Evolutionary conservation across 1,140 invertebrate species (phyloP), one percentile per base, ranked within the genome.

Genomic region (Ladona fulva): DNA sequence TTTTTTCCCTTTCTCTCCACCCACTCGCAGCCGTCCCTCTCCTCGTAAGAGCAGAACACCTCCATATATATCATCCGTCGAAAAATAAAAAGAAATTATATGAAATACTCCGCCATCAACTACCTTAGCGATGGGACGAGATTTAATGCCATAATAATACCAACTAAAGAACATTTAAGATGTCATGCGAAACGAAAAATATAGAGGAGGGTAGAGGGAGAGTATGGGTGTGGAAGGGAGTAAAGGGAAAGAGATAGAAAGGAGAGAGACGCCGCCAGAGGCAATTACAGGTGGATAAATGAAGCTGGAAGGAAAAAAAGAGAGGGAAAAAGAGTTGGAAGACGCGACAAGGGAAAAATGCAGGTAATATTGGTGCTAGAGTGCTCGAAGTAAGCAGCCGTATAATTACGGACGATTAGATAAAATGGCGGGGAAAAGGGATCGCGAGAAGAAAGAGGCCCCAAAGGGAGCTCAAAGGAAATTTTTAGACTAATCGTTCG

Each of bases 141-240:
- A 66, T 66, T 66, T 66, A 66, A 66, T 66, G 52, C 52, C 52
- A 66, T 66, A 66, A 66, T 66, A 66, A 66, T 66, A 66, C 52
- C 52, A 66, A 66, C 52, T 66, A 66, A 66, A 66, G 52, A 66
- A 66, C 52, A 66, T 66, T 66, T 66, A 66, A 66, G 16, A 66
- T 66, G 52, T 66, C 52, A 66, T 66, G 52, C 52, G 52, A 66
- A 66, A 66, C 52, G 52, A 66, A 66, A 66, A 66, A 66, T 66
- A 66, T 66, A 66, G 52, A 22, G 5, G 52, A 66, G 52, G 52
- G 52, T 66, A 22, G 52, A 66, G 3, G 3, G 14, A 12, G 52
- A 37, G 52, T 66, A 12, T 22, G 52, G 52, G n/a, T 5, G 52
- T 12, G 52, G 52, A 19, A 12, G 52, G 52, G n/a, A 12, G 52